phyloP scores from a whole-genome alignment of 2,113 vertebrate genomes.

The Echinops telfairi region DNA sequence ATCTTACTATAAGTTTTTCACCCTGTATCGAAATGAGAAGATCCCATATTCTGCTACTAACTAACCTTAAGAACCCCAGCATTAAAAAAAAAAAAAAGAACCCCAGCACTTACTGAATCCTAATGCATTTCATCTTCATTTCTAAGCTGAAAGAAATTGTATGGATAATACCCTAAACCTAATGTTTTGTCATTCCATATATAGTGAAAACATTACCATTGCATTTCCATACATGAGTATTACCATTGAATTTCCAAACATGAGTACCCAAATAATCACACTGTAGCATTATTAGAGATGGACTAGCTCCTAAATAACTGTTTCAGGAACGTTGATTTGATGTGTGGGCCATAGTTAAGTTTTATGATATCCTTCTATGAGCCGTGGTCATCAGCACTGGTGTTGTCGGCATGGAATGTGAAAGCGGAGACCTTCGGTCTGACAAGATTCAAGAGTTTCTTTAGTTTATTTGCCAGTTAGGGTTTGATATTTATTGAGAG shows the following conservation, averaged over 20 bases:
- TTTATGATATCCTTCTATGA: neutral
- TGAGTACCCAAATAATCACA: neutral
- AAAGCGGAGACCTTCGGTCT: neutral
- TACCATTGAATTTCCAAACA: neutral
- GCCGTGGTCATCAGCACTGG: neutral
- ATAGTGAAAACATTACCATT: neutral
- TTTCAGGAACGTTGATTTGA: neutral
- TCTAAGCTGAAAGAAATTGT: neutral
- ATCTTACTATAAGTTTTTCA: neutral
- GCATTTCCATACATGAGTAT: neutral
- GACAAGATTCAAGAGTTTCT: neutral
- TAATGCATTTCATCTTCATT: neutral
- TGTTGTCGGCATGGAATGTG: neutral
- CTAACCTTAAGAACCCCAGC: neutral
- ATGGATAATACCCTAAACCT: neutral
- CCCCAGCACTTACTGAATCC: neutral
- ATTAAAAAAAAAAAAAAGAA: too few species aligned
- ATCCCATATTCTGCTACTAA: neutral
- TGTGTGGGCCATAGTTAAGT: neutral
- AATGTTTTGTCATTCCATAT: neutral
- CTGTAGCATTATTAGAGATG: neutral
- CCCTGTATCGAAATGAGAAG: neutral
- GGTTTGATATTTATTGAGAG: neutral
- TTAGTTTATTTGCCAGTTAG: neutral
- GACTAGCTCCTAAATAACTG: neutral